Evolutionary conservation across 2,113 vertebrate genomes (phyloP).

Genomic region (Promerops cafer): DNA sequence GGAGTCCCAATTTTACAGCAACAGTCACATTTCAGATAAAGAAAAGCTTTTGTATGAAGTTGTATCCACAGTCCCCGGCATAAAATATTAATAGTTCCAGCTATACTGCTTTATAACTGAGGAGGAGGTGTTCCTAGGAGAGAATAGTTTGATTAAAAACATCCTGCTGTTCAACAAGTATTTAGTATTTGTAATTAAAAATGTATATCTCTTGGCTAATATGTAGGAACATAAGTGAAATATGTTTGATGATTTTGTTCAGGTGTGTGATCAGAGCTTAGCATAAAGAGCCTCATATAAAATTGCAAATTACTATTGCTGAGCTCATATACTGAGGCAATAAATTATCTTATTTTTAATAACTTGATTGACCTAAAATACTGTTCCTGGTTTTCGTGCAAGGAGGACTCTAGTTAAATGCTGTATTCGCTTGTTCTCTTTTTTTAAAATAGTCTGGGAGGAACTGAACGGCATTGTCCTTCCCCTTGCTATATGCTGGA

Average conservation of each 20-base stretch:
- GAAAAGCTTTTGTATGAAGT: constrained; percentile 34
- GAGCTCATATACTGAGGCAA: background rate
- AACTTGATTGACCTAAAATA: background rate
- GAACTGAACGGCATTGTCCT: background rate
- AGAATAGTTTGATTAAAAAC: background rate
- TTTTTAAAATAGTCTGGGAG: constrained; percentile 42
- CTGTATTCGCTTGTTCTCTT: background rate
- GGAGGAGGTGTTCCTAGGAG: background rate
- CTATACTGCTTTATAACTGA: background rate
- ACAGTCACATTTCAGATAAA: constrained; percentile 22
- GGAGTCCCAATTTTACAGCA: constrained; percentile 11
- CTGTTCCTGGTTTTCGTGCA: background rate
- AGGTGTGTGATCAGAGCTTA: background rate
- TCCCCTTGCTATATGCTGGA: background rate
- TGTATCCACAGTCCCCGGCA: background rate
- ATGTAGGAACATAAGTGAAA: background rate
- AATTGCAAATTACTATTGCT: background rate
- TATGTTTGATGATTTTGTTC: background rate
- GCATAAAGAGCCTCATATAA: background rate
- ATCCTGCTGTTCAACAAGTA: background rate
- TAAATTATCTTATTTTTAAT: constrained; percentile 5
- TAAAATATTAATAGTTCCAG: constrained; percentile 45
- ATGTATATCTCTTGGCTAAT: background rate
- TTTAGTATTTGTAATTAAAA: constrained; percentile 24
- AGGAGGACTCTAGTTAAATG: background rate